Base-by-base conservation (phyloP, 2,888 invertebrate genomes). In the Drosophila anomalata region DNA sequence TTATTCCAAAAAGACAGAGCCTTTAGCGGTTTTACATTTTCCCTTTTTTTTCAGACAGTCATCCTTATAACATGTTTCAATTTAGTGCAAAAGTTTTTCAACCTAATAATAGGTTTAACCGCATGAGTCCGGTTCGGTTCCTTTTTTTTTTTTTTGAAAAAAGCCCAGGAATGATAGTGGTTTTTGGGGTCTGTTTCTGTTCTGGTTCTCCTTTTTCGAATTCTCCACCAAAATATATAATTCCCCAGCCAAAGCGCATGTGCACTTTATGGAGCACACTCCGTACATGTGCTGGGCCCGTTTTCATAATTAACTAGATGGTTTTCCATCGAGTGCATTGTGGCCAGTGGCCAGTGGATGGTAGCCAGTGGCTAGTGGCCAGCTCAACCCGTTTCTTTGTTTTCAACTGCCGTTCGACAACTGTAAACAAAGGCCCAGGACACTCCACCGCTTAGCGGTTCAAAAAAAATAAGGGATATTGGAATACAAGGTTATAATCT, bases 31-130 rank as follows among this genome's bases (percentile, higher is more conserved):
- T 72, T 69, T 39, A 70, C 61, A 58, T 51, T 66, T 59, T 41
- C 59, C 81, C 84, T 73, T 79, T 79, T 42, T 48, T 47, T 62
- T 50, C 14, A 9, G 8, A 29, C 29, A 9, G 50, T 78, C 78
- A 63, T 84, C 55, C 44, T 31, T 41, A 44, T 68, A 69, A 75
- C 77, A 77, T 88, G 74, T 77, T 83, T 80, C 84, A 82, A 86
- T 82, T 77, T 79, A 69, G 83, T 54, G 66, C 81, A 80, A 68
- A 65, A 73, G 67, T 84, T 78, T 75, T 78, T 80, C 71, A 67
- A 70, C 63, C 85, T 84, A 84, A 84, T 84, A 84, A 84, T 84
- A 87, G 89, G 84, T 87, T 84, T 87, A 84, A 84, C 84, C 84
- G 86, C 89, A 88, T 76, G 74, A 61, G 75, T 73, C 66, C 61